Evolutionary conservation across 2,113 vertebrate genomes (phyloP).

Genomic region (Pseudolaguvia tuberculata): DNA sequence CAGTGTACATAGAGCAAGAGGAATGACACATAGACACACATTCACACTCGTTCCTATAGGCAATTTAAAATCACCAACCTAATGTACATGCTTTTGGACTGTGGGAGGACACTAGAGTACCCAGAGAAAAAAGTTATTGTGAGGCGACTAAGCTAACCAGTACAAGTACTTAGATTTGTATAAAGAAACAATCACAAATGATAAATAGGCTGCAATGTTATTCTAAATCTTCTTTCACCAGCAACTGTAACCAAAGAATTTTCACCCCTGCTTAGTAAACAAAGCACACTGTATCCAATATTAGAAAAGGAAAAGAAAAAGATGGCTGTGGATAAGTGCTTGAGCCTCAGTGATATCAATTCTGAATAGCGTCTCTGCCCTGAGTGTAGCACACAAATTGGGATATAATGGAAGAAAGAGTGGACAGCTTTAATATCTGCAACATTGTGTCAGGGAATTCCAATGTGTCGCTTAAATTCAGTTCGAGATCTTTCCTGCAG

Average conservation of each 20-base stretch:
- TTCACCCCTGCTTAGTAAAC: neutral
- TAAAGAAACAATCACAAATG: neutral
- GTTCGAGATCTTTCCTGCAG: conserved; percentile 38
- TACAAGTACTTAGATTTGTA: no score
- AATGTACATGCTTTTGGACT: no score
- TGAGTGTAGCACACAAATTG: conserved; percentile 24
- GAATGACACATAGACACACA: no score
- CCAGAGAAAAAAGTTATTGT: no score
- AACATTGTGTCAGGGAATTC: conserved; percentile 36
- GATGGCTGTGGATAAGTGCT: conserved; percentile 15
- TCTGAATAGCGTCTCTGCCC: conserved; percentile 14
- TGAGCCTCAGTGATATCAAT: conserved; percentile 16
- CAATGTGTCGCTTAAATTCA: conserved; percentile 41
- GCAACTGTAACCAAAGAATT: neutral
- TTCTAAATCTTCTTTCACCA: conserved; percentile 5
- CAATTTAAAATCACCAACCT: no score
- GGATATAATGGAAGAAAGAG: conserved; percentile 38
- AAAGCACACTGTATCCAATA: neutral
- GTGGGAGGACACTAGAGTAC: no score
- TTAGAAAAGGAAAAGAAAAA: conserved; percentile 1
- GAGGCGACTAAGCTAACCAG: no score
- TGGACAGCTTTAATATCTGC: conserved; percentile 47
- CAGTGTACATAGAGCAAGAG: no score
- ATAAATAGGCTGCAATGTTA: neutral
- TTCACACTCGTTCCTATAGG: no score